Conservation (phyloP, 2,888 invertebrate species). For the Acronicta alni region DNA sequence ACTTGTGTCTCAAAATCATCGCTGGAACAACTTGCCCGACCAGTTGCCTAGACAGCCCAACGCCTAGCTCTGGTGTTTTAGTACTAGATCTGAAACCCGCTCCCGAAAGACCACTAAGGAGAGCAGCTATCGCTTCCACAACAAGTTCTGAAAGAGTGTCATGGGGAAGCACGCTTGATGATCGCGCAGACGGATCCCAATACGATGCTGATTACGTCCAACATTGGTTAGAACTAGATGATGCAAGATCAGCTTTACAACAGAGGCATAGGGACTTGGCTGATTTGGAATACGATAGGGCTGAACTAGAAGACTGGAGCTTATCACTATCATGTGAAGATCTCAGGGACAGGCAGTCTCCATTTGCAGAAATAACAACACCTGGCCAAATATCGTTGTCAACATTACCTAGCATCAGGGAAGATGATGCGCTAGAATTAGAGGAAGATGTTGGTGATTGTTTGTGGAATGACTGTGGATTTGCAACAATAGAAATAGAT, state of each 20-base stretch:
- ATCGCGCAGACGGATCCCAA: constrained; percentile 88
- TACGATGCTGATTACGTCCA: constrained; percentile 93
- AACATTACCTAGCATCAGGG: constrained; percentile 92
- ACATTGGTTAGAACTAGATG: constrained; percentile 93
- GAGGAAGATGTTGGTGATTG: constrained; percentile 93
- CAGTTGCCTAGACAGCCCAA: constrained; percentile 88
- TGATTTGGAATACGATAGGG: constrained; percentile 93
- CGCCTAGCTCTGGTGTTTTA: constrained; percentile 90
- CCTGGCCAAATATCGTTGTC: constrained; percentile 91
- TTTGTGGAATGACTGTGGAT: constrained; percentile 93
- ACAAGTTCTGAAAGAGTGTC: constrained; percentile 87
- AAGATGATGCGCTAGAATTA: constrained; percentile 92
- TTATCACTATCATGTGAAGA: constrained; percentile 92
- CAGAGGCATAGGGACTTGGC: constrained; percentile 92
- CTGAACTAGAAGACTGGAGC: constrained; percentile 94
- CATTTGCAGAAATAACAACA: constrained; percentile 87
- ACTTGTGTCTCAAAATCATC: constrained; percentile 92
- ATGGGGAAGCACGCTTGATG: constrained; percentile 90
- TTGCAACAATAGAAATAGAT: constrained; percentile 91
- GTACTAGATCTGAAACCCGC: constrained; percentile 89
- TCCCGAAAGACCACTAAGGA: constrained; percentile 89
- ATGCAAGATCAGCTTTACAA: constrained; percentile 91
- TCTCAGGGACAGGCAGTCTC: constrained; percentile 88
- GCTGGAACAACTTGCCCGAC: constrained; percentile 89
- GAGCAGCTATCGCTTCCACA: constrained; percentile 88